A percentile compares a stretch with the other conserved stretches of the same genome.
Conservation (phyloP, 2,888 invertebrate genomes). For the Hoplodrina blanda region DNA sequence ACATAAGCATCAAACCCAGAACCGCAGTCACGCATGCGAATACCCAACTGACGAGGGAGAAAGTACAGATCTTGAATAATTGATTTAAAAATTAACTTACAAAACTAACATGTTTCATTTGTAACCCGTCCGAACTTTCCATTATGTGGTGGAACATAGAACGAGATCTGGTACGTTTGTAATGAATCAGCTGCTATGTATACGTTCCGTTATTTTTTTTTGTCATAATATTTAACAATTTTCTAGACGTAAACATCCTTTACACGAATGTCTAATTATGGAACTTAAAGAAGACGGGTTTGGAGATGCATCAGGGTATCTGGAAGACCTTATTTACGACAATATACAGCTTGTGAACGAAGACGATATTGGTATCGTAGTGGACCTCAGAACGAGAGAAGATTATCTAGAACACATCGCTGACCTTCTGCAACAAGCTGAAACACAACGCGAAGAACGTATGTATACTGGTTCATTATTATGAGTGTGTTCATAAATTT, state of each 20-base stretch:
- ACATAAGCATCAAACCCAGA: not conserved
- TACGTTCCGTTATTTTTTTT: too few relatives aligned
- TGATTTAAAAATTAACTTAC: too few relatives aligned
- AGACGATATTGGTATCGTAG: constrained; percentile 88
- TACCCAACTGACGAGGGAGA: not conserved
- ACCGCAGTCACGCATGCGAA: not conserved
- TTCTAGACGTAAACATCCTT: constrained; percentile 87
- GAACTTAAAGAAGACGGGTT: constrained; percentile 90
- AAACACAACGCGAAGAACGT: constrained; percentile 76
- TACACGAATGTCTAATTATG: constrained; percentile 88
- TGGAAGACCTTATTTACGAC: constrained; percentile 89
- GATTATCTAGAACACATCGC: constrained; percentile 82
- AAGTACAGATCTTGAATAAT: too few relatives aligned
- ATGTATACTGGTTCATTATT: not conserved
- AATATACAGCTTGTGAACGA: constrained; percentile 87
- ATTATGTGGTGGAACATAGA: too few relatives aligned
- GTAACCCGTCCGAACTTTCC: too few relatives aligned
- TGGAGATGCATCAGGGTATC: constrained; percentile 84
- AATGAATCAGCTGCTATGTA: too few relatives aligned
- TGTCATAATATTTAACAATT: not conserved
- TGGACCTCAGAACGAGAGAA: constrained; percentile 79
- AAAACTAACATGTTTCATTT: too few relatives aligned
- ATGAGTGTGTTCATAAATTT: not conserved
- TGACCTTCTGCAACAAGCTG: constrained; percentile 77
- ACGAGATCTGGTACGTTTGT: too few relatives aligned